A percentile compares a stretch with the other conserved stretches of the same genome.
Evolutionary conservation across 2,888 invertebrate species (phyloP).

Genomic region (Sericinus montela): DNA sequence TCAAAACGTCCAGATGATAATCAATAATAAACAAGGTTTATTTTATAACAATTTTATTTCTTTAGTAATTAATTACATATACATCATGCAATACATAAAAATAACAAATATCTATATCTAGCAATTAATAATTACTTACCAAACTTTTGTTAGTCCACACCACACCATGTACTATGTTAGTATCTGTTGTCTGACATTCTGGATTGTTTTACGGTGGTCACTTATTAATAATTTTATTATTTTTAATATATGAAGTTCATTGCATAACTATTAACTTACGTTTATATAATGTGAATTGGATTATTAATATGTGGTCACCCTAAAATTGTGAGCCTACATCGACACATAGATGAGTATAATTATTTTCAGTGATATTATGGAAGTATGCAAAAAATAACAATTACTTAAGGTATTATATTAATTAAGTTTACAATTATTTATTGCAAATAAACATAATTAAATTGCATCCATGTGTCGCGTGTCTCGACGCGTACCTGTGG

Average conservation of each 20-base stretch:
- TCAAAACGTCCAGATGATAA: background rate
- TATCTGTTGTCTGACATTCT: conserved; percentile 3
- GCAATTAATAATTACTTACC: conserved; percentile 20
- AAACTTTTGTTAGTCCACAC: conserved; percentile 37
- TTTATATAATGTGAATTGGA: no score
- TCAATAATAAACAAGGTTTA: background rate
- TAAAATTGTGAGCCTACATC: background rate
- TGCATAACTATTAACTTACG: no score
- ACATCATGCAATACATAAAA: background rate
- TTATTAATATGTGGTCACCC: background rate
- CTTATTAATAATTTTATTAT: background rate
- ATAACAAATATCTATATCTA: background rate
- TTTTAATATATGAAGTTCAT: no score
- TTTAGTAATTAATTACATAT: background rate
- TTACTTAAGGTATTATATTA: no score
- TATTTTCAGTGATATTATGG: no score
- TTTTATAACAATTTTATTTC: background rate
- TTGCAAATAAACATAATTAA: no score
- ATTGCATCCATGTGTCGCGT: no score
- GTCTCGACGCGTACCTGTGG: conserved; percentile 62
- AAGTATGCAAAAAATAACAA: no score
- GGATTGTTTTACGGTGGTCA: conserved; percentile 7
- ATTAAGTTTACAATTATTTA: no score
- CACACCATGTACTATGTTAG: conserved; percentile 33
- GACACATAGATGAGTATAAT: conserved; percentile 1